These are phyloP conservation scores for Loriculus beryllinus DNA, from an alignment of 2,797 vertebrate species.

Conservation along the genomic window DNA sequence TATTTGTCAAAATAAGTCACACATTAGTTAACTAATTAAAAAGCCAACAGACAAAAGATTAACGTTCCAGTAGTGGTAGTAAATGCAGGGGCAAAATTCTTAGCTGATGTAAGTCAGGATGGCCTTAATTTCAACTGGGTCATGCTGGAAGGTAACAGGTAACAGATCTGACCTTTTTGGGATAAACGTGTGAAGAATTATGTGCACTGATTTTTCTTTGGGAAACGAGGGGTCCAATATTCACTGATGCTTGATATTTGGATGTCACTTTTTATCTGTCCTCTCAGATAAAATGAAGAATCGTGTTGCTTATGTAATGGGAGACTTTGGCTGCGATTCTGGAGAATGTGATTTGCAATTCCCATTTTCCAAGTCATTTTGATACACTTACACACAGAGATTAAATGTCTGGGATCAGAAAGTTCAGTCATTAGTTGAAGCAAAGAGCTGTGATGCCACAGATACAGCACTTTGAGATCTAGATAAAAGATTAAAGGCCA, in stretches of 20 bases:
- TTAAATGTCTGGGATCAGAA: background rate
- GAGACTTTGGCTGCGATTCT: background rate
- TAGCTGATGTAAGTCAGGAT: background rate
- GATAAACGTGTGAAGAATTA: background rate
- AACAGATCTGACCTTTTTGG: background rate
- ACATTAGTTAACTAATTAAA: constrained; percentile 60
- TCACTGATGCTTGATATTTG: background rate
- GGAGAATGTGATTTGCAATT: background rate
- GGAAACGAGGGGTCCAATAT: background rate
- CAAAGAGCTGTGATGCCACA: background rate
- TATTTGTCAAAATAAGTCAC: constrained; percentile 43
- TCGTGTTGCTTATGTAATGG: background rate
- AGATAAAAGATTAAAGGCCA: background rate
- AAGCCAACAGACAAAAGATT: constrained; percentile 47
- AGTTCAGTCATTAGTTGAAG: background rate
- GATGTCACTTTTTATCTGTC: background rate
- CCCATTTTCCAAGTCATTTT: background rate
- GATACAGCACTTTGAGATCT: background rate
- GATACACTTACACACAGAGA: background rate
- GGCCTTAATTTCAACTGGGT: background rate
- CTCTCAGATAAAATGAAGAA: background rate
- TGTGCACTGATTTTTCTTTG: background rate
- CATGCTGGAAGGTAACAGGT: background rate
- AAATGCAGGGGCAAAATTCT: background rate
- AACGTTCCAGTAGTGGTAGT: background rate